These are phyloP conservation scores for Chelonoidis abingdonii DNA, from an alignment of 2,113 vertebrate species.

Conservation along the genomic window DNA sequence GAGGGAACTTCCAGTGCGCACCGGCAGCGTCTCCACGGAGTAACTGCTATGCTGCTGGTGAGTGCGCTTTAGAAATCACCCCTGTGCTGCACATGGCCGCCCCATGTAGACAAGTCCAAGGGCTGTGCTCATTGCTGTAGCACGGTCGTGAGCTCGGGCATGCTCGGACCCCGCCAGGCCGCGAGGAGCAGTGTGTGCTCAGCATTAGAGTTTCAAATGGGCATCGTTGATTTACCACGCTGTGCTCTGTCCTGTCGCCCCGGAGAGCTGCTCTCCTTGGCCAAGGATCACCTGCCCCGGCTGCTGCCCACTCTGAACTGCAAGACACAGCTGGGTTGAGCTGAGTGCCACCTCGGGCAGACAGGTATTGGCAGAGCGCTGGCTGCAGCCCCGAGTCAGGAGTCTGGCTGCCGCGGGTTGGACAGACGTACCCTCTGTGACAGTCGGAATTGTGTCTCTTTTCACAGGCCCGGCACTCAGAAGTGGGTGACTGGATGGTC, in stretches of 20 bases:
- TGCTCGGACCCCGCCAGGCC: too few species aligned
- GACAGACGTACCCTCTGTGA: background rate
- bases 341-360: background rate
- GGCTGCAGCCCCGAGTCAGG: too few species aligned
- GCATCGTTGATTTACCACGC: background rate
- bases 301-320: background rate
- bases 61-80: too few species aligned
- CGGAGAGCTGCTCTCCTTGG: background rate
- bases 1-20: too few species aligned
- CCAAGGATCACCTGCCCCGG: background rate
- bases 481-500: background rate
- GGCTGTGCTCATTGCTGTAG: too few species aligned
- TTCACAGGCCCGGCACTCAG: background rate
- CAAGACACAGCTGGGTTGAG: background rate
- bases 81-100: too few species aligned
- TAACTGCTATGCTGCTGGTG: background rate
- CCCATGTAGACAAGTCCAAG: too few species aligned
- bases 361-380: too few species aligned
- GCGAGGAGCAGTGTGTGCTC: background rate
- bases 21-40: background rate
- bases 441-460: background rate
- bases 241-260: background rate
- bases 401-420: background rate
- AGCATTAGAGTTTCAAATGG: rapidly evolving
- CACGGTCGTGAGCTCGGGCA: background rate